Conservation (phyloP, 2,113 vertebrate genomes). For the Hippocampus abdominalis region DNA sequence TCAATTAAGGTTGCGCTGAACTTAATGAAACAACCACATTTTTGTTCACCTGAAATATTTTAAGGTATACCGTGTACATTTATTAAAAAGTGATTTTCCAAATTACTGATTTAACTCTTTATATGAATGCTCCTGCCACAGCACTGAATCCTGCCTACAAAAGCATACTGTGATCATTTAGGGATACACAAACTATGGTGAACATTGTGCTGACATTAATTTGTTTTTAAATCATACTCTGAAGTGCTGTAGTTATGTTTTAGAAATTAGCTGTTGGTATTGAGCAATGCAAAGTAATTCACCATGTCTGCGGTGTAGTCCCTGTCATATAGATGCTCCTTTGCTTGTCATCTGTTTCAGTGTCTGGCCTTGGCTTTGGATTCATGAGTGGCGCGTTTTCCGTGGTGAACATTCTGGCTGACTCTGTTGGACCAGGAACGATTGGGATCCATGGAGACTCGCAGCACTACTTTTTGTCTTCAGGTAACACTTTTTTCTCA, state of each 20-base stretch:
- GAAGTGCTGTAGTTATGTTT: no score
- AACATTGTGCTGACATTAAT: neutral
- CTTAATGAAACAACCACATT: neutral
- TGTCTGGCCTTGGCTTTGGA: constrained; percentile 83
- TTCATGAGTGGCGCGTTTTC: constrained; percentile 87
- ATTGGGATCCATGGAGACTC: constrained; percentile 84
- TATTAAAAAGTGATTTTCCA: no score
- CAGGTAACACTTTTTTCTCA: constrained; percentile 63
- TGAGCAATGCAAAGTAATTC: neutral
- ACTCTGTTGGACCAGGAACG: constrained; percentile 79
- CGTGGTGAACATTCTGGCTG: constrained; percentile 82
- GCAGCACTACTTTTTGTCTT: constrained; percentile 82
- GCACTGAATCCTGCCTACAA: neutral
- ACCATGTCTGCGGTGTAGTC: neutral
- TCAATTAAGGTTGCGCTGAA: neutral
- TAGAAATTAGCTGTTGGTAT: no score
- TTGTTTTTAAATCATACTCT: neutral
- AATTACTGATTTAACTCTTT: no score
- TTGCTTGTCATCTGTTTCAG: constrained; percentile 44
- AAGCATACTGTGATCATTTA: no score
- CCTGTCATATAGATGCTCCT: no score
- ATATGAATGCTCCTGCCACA: no score
- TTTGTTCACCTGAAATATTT: neutral
- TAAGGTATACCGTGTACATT: neutral
- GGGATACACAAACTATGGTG: no score